A percentile compares a stretch with the other conserved stretches of the same genome.
Conservation (phyloP, 2,797 vertebrate genomes). For the Bovichtus diacanthus region DNA sequence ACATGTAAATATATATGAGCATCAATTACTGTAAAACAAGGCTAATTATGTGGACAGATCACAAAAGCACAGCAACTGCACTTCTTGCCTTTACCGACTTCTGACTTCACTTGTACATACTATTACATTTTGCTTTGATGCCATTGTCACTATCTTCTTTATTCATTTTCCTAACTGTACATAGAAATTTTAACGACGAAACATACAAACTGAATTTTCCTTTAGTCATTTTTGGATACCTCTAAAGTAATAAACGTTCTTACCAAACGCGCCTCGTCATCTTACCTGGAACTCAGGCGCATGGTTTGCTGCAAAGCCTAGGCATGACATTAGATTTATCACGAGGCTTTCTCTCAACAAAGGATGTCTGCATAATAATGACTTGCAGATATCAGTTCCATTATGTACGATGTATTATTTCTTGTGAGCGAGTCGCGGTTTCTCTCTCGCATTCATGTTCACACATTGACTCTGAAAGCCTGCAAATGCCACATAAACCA, state of each 20-base stretch:
- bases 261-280: constrained; percentile 12
- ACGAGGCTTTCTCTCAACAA: not conserved
- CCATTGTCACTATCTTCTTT: not conserved
- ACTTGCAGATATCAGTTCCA: constrained; percentile 15
- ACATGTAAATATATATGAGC: not conserved
- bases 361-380: constrained; percentile 25
- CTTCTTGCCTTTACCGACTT: not conserved
- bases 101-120: not conserved
- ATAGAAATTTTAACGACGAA: not conserved
- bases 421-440: not conserved
- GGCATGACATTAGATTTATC: not conserved
- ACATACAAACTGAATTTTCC: not conserved
- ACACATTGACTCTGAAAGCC: constrained; percentile 41
- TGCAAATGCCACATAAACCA: constrained; percentile 48
- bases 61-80: not conserved
- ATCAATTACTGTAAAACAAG: too few species aligned
- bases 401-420: not conserved
- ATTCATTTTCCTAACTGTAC: not conserved
- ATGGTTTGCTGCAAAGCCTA: not conserved
- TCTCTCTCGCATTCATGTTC: constrained; percentile 13
- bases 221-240: not conserved
- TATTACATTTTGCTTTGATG: not conserved
- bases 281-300: not conserved
- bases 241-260: not conserved
- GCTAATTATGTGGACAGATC: not conserved